Percentiles rank a stretch among this genome's conserved stretches.
Conservation (phyloP, 2,888 invertebrate genomes). For the Lamellibrachia satsuma region DNA sequence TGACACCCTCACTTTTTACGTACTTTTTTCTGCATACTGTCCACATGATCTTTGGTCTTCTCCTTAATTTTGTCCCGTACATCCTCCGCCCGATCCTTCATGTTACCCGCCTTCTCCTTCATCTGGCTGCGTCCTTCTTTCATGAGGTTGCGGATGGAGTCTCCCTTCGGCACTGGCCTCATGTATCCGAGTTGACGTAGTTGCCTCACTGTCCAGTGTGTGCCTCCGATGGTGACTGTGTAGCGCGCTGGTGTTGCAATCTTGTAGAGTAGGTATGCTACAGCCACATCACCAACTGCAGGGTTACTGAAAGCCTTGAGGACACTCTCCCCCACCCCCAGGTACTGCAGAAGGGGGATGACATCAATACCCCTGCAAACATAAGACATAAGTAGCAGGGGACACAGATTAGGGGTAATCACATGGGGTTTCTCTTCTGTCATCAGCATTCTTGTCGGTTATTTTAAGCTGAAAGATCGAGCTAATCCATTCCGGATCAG, state of each 20-base stretch:
- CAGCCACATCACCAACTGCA: constrained; percentile 85
- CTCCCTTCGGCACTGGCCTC: constrained; percentile 76
- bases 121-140: constrained; percentile 51
- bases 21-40: constrained; percentile 22
- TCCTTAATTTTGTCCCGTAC: constrained; percentile 23
- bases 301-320: constrained; percentile 81
- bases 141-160: constrained; percentile 48
- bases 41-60: constrained; percentile 26
- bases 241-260: constrained; percentile 89
- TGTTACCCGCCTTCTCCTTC: constrained; percentile 35
- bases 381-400: no score
- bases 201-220: constrained; percentile 84
- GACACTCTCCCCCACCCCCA: constrained; percentile 82
- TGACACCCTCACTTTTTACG: constrained; percentile 17
- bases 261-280: constrained; percentile 93
- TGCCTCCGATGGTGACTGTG: constrained; percentile 89
- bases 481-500: no score
- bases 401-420: not conserved
- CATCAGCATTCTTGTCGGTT: no score
- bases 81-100: constrained; percentile 27
- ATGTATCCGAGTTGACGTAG: constrained; percentile 83
- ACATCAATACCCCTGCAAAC: constrained; percentile 88
- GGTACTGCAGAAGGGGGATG: constrained; percentile 77
- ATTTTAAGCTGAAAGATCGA: no score
- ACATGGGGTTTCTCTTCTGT: no score